Evolutionary conservation across 1,140 invertebrate genomes (phyloP), one percentile per base, ranked within the genome.

Genomic region (Zaprionus inermis): DNA sequence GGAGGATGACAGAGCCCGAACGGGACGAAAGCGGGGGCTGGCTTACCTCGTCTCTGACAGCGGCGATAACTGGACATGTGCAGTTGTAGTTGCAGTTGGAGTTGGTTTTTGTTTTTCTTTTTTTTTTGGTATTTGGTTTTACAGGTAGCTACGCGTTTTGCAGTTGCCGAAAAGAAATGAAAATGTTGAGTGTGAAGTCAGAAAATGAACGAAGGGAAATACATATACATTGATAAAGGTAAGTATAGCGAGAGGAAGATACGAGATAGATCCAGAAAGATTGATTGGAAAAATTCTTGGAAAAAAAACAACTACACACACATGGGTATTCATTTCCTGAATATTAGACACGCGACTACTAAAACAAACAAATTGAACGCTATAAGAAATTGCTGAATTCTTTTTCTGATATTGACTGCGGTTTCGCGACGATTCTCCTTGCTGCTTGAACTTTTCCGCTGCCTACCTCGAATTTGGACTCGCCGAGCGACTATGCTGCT

Each of bases 401-500:
- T 12, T 12, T 49, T 22, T 49, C 44, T 12, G 7, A 2, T 20
- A 5, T 20, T 20, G 44, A 4, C 18, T 49, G 16, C 44, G 18
- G 9, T 22, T 12, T 11, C 44, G 10, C 10, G 18, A 16, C 16
- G 18, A 22, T 22, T 22, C 44, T 49, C 18, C 44, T 49, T 7
- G 38, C 16, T 44, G 18, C 10, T 9, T 32, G 30, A 0, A 10
- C 30, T 10, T 12, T 11, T 22, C 65, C 72, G 67, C 46, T 70
- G 77, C 84, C 63, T 91, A 92, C 91, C 92, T 92, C 63, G 91
- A 91, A 72, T 91, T 92, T 10, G 92, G 92, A 83, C 92, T 92
- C 38, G 93, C 76, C 92, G 93, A 72, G 92, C 93, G 78, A 57
- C 86, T 93, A 83, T 68, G 84, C 66, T 85, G 76, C 71, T 92